Percentiles rank a stretch among this genome's conserved stretches.
Conservation (phyloP, 2,113 vertebrate genomes). For the Bujurquina vittata region DNA sequence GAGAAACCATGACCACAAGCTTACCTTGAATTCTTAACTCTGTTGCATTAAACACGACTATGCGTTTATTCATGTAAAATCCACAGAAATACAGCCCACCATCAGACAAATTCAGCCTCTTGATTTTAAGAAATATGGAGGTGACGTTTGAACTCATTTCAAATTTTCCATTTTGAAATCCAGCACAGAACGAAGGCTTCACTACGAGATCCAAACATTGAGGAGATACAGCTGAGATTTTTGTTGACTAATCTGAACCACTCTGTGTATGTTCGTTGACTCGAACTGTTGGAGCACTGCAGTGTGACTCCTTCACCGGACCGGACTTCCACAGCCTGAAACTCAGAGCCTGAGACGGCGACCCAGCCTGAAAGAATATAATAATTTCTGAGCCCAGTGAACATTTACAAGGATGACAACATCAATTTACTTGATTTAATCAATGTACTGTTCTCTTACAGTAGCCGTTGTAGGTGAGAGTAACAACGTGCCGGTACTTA, state of each 20-base stretch:
- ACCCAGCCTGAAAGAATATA: background rate
- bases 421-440: too few relatives aligned
- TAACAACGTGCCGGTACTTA: too few relatives aligned
- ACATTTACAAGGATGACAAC: too few relatives aligned
- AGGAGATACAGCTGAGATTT: background rate
- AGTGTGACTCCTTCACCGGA: background rate
- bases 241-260: background rate
- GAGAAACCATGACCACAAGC: background rate
- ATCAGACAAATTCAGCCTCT: background rate
- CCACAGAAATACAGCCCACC: constrained; percentile 22
- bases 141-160: background rate
- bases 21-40: background rate
- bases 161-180: background rate
- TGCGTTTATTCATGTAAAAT: fast-evolving
- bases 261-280: fast-evolving
- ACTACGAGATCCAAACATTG: fast-evolving
- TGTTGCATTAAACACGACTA: background rate
- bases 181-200: fast-evolving
- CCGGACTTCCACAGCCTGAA: fast-evolving
- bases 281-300: background rate
- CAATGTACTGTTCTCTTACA: too few relatives aligned
- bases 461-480: too few relatives aligned
- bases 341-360: fast-evolving
- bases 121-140: constrained; percentile 10
- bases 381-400: too few relatives aligned